These are phyloP conservation scores for Trinectes maculatus DNA, from an alignment of 2,113 vertebrate genomes.

Conservation along the genomic window DNA sequence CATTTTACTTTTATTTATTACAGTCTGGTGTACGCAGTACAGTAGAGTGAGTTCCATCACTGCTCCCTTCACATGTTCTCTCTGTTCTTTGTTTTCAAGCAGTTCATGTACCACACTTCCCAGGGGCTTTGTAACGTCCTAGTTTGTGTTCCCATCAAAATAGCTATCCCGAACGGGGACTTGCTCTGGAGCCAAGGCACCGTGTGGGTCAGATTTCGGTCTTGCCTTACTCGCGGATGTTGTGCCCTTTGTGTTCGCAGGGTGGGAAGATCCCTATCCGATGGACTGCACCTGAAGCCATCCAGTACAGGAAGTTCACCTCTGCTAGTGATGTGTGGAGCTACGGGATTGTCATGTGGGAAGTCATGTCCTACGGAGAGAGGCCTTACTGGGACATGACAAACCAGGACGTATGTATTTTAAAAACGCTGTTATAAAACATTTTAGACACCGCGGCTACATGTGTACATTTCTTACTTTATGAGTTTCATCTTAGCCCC, in stretches of 20 bases:
- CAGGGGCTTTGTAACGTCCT: slow-evolving; percentile 52
- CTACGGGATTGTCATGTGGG: slow-evolving; percentile 88
- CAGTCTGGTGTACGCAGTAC: not conserved
- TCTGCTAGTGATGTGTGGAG: slow-evolving; percentile 87
- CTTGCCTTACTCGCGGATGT: slow-evolving; percentile 44
- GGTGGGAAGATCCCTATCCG: slow-evolving; percentile 88
- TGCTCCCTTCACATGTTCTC: slow-evolving; percentile 47
- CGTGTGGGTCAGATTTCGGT: slow-evolving; percentile 62
- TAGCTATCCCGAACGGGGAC: slow-evolving; percentile 53
- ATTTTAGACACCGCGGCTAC: slow-evolving; percentile 1
- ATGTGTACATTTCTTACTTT: slow-evolving; percentile 18
- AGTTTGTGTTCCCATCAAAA: slow-evolving; percentile 61
- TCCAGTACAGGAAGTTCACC: slow-evolving; percentile 88
- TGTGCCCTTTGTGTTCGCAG: slow-evolving; percentile 68
- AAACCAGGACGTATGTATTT: slow-evolving; percentile 84
- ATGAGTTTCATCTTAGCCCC: slow-evolving; percentile 48
- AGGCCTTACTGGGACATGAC: slow-evolving; percentile 89
- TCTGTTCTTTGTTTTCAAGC: slow-evolving; percentile 26
- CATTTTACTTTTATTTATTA: too few species aligned
- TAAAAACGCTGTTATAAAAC: too few species aligned
- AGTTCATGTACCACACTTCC: slow-evolving; percentile 43
- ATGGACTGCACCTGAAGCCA: slow-evolving; percentile 86
- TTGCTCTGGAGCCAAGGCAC: slow-evolving; percentile 63
- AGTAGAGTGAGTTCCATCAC: slow-evolving; percentile 3
- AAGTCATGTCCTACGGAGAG: slow-evolving; percentile 87